These are phyloP conservation scores for Porites australiensis DNA, from an alignment of 64 coral and sea anemone species.

Conservation along the genomic window DNA sequence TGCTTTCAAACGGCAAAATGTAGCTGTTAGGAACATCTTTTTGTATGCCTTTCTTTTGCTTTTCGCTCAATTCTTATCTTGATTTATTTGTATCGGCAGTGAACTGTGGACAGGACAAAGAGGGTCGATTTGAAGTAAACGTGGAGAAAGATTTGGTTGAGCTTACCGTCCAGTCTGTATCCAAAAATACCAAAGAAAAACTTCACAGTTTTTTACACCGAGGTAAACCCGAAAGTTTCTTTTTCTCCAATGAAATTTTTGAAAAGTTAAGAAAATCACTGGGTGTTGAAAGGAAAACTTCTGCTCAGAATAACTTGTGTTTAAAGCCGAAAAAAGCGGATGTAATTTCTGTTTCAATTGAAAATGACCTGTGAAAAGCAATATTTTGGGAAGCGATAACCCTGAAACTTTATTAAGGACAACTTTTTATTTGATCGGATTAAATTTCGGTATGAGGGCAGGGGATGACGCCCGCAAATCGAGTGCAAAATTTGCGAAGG, in stretches of 20 bases:
- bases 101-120: background rate
- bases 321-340: background rate
- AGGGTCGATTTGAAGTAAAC: background rate
- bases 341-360: background rate
- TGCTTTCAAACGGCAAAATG: background rate
- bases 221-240: background rate
- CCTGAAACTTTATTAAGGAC: background rate
- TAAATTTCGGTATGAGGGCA: no score
- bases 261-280: background rate
- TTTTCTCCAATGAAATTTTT: conserved; percentile 4
- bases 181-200: background rate
- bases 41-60: background rate
- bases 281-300: background rate
- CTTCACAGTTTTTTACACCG: background rate
- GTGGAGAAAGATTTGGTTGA: no score
- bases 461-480: no score
- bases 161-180: no score
- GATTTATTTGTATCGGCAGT: background rate
- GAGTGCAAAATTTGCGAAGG: no score
- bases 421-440: no score
- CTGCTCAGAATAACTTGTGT: background rate
- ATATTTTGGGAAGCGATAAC: conserved; percentile 5
- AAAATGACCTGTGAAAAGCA: background rate
- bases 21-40: background rate
- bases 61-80: background rate